Conservation (phyloP, 2,888 invertebrate species). For the Geophilus truncorum region DNA sequence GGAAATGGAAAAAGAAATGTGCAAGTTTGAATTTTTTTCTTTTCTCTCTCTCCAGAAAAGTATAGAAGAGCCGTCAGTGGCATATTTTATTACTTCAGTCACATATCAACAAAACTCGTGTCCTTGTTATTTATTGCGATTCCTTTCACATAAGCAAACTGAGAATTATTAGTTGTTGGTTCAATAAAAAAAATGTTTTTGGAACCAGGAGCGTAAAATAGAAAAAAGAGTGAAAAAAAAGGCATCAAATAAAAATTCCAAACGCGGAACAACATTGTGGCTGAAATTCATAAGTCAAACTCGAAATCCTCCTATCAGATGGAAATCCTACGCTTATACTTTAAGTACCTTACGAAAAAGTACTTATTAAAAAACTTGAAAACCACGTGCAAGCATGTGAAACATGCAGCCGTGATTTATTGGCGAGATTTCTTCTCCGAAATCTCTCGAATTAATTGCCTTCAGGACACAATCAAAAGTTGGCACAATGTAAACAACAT, state of each 20-base stretch:
- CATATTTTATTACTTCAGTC: constrained; percentile 15
- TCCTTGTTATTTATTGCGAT: constrained; percentile 22
- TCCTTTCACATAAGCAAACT: constrained; percentile 15
- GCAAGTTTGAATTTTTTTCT: constrained; percentile 2
- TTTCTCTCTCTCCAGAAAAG: background rate
- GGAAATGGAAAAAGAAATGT: constrained; percentile 27
- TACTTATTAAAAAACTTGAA: background rate
- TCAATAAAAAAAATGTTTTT: constrained; percentile 12
- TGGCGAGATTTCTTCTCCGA: too few species aligned
- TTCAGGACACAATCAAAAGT: too few species aligned
- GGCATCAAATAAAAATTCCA: background rate
- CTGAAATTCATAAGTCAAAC: background rate
- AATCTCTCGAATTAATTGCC: too few species aligned
- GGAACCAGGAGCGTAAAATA: background rate
- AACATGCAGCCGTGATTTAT: background rate
- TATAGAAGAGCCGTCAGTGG: constrained; percentile 22
- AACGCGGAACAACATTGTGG: background rate
- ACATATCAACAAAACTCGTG: constrained; percentile 25
- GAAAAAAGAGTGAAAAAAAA: background rate
- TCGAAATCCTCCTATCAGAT: background rate
- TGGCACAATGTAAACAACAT: too few species aligned
- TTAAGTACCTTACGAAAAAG: background rate
- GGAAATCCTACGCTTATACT: background rate
- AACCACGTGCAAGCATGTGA: background rate
- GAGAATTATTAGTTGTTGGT: constrained; percentile 16